These are phyloP conservation scores for Boulengeromyrus knoepffleri DNA, from an alignment of 2,113 vertebrate genomes.

Conservation along the genomic window DNA sequence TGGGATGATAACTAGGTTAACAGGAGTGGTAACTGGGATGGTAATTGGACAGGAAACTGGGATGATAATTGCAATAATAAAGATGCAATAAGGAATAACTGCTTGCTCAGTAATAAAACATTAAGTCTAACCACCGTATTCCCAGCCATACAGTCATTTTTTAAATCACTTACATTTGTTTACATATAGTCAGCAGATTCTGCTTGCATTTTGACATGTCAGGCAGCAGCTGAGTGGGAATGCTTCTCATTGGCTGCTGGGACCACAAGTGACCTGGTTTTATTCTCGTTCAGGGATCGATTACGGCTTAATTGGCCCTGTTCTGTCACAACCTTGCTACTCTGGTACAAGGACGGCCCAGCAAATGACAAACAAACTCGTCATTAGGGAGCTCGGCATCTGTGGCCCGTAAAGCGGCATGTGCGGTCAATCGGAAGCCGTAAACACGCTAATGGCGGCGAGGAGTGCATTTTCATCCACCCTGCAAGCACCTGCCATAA, in stretches of 20 bases:
- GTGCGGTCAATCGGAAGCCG: conserved; percentile 50
- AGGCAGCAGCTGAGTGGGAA: background rate
- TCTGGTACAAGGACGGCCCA: conserved; percentile 24
- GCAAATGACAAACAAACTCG: conserved; percentile 46
- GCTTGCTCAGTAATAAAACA: background rate
- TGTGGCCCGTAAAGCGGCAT: conserved; percentile 39
- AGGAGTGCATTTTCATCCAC: conserved; percentile 20
- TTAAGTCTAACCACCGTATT: background rate
- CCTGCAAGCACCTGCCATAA: conserved; percentile 39
- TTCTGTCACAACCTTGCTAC: background rate
- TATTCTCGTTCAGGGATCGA: background rate
- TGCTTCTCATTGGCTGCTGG: background rate
- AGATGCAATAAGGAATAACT: background rate
- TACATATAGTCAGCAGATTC: background rate
- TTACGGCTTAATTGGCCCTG: background rate
- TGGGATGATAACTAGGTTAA: background rate
- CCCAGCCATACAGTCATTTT: background rate
- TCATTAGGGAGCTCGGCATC: conserved; percentile 45
- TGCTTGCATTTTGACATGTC: background rate
- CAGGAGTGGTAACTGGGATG: background rate
- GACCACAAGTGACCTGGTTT: background rate
- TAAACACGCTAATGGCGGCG: conserved; percentile 51
- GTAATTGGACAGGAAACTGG: background rate
- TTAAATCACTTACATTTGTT: background rate
- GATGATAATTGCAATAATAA: background rate